A percentile compares a stretch with the other conserved stretches of the same genome.
Evolutionary conservation across 92 coral and sea anemone genomes (phyloP).

Genomic region (Meandrina meandrites): DNA sequence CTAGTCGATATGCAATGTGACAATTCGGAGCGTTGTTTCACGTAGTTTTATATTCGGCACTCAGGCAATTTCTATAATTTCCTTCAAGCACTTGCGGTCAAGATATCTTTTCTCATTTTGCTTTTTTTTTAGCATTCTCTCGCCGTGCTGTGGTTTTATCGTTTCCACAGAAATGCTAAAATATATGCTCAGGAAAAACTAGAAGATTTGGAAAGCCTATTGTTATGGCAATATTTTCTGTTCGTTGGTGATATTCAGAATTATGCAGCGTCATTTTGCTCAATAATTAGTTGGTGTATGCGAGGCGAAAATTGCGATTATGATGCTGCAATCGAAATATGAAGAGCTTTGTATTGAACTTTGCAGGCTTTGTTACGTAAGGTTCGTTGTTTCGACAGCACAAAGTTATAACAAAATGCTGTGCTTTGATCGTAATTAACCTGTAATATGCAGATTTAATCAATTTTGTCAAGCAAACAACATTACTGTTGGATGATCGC

Average conservation of each 20-base stretch:
- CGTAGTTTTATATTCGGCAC: not conserved
- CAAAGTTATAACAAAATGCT: not conserved
- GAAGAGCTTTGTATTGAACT: not conserved
- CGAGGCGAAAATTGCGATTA: not conserved
- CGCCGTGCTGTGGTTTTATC: not conserved
- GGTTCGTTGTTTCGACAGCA: not conserved
- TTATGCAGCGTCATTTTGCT: not conserved
- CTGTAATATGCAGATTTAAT: constrained; percentile 2
- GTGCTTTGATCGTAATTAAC: not conserved
- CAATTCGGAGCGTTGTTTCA: not conserved
- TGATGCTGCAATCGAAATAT: not conserved
- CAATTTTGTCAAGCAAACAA: not conserved
- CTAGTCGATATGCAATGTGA: not conserved
- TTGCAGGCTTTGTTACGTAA: not conserved
- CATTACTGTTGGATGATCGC: not conserved
- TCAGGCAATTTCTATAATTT: not conserved
- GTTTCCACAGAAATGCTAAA: not conserved
- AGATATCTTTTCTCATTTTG: not conserved
- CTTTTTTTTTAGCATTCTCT: not conserved
- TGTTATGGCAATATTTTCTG: not conserved
- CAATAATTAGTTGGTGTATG: not conserved
- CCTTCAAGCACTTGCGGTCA: not conserved
- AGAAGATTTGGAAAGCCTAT: not conserved
- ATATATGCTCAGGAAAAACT: not conserved
- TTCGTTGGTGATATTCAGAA: not conserved